A percentile compares a stretch with the other conserved stretches of the same genome.
Evolutionary conservation across 1,140 invertebrate species (phyloP).

Genomic region (Tetramorium alpestre): DNA sequence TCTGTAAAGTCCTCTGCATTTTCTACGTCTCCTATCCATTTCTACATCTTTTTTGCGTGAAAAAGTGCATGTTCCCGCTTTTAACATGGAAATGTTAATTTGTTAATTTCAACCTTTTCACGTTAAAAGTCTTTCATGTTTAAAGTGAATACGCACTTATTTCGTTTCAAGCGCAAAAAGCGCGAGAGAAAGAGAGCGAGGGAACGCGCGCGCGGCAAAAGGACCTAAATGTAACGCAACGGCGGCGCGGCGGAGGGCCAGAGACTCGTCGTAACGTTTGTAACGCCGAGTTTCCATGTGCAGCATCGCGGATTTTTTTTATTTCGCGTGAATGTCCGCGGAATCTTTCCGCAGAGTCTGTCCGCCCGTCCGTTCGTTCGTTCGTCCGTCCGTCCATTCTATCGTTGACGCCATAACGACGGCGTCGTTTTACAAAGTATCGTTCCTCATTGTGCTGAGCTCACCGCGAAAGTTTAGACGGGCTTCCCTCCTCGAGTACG

Average conservation of each 20-base stretch:
- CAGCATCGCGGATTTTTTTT: conserved; percentile 9
- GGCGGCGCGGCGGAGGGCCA: conserved; percentile 9
- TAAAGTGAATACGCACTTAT: conserved; percentile 61
- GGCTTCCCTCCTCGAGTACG: conserved; percentile 44
- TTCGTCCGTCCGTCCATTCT: conserved; percentile 10
- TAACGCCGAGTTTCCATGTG: conserved; percentile 32
- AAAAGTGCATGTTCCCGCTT: conserved; percentile 50
- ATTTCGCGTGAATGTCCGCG: conserved; percentile 42
- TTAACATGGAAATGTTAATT: conserved; percentile 62
- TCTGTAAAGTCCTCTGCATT: conserved; percentile 24
- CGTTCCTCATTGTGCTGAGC: conserved; percentile 60
- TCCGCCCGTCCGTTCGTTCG: not conserved
- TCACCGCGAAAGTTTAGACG: conserved; percentile 59
- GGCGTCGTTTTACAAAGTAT: conserved; percentile 59
- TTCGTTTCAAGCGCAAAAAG: conserved; percentile 57
- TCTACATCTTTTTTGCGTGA: conserved; percentile 37
- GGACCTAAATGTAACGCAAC: conserved; percentile 39
- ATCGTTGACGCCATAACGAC: conserved; percentile 55
- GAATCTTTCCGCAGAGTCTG: conserved; percentile 43
- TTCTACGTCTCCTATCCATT: conserved; percentile 21
- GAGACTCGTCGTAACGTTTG: conserved; percentile 42
- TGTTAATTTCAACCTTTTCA: conserved; percentile 61
- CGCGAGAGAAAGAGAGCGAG: conserved; percentile 24
- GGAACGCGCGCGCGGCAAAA: conserved; percentile 24
- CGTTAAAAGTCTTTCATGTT: conserved; percentile 61